phyloP scores from a whole-genome alignment of 2,797 vertebrate genomes.

The Ispidina lecontei region DNA sequence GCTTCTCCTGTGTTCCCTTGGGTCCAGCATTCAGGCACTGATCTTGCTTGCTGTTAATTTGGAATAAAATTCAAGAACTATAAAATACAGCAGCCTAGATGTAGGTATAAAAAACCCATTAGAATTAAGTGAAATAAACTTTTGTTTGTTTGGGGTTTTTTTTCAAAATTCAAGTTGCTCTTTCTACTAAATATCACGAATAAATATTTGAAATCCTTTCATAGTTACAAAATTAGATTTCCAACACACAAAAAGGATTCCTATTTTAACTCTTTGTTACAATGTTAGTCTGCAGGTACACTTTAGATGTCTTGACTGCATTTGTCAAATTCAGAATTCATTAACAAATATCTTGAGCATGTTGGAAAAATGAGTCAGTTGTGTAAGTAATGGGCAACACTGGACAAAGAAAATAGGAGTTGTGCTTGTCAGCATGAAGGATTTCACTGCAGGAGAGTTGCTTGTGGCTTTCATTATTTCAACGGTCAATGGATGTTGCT shows the following conservation, averaged over 20 bases:
- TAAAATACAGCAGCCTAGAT: background rate
- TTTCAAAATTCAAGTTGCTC: background rate
- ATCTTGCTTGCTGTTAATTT: background rate
- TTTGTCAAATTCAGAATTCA: conserved; percentile 65
- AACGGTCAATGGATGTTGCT: conserved; percentile 79
- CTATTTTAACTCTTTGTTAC: conserved; percentile 18
- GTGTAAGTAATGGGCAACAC: conserved; percentile 58
- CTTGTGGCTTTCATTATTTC: conserved; percentile 78
- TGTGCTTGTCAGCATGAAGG: conserved; percentile 74
- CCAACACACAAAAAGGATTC: conserved; percentile 21
- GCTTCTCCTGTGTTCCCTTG: background rate
- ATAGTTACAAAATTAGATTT: conserved; percentile 26
- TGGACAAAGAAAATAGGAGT: conserved; percentile 75
- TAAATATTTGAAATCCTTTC: background rate
- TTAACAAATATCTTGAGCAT: conserved; percentile 62
- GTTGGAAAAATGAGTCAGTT: conserved; percentile 66
- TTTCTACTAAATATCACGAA: conserved; percentile 26
- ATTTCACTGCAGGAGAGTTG: conserved; percentile 77
- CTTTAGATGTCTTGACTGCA: conserved; percentile 21
- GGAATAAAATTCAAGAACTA: background rate
- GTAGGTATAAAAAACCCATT: background rate
- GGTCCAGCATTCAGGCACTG: background rate
- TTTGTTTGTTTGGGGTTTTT: background rate
- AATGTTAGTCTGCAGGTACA: background rate
- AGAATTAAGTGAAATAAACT: background rate